Conservation (phyloP, 2,797 vertebrate genomes). For the Harpagifer antarcticus region DNA sequence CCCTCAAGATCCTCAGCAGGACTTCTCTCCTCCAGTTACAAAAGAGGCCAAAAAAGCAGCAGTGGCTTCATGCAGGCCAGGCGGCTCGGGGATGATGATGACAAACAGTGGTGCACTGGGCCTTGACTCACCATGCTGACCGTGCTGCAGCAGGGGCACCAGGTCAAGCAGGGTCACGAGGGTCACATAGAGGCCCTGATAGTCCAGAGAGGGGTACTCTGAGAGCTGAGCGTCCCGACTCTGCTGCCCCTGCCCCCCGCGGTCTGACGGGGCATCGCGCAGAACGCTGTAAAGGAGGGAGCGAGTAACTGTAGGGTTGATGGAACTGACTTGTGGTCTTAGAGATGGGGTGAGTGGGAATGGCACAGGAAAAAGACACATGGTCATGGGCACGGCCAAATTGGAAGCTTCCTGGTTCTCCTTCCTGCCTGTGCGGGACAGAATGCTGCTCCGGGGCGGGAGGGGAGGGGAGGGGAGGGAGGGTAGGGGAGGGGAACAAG, state of each 20-base stretch:
- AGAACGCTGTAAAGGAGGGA: constrained; percentile 99
- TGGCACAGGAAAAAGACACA: constrained; percentile 99
- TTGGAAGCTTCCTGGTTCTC: constrained; percentile 99
- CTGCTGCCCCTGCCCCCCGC: constrained; percentile 95
- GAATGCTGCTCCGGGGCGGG: constrained; percentile 99
- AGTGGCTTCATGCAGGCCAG: constrained; percentile 83
- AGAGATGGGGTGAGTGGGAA: constrained; percentile 99
- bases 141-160: constrained; percentile 99
- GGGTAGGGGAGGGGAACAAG: constrained; percentile 86
- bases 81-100: constrained; percentile 80
- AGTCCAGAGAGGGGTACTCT: constrained; percentile 99
- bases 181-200: constrained; percentile 99
- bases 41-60: constrained; percentile 82
- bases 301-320: constrained; percentile 99
- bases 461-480: constrained; percentile 93
- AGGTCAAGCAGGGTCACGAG: constrained; percentile 99
- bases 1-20: constrained; percentile 82
- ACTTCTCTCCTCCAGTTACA: constrained; percentile 80
- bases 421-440: constrained; percentile 99
- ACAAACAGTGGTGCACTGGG: constrained; percentile 84
- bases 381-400: constrained; percentile 99
- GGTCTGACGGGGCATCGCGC: constrained; percentile 99
- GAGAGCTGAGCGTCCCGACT: constrained; percentile 99
- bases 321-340: constrained; percentile 99
- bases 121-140: constrained; percentile 98